Evolutionary conservation across 2,888 invertebrate species (phyloP).

Genomic region (Cosmia trapezina): DNA sequence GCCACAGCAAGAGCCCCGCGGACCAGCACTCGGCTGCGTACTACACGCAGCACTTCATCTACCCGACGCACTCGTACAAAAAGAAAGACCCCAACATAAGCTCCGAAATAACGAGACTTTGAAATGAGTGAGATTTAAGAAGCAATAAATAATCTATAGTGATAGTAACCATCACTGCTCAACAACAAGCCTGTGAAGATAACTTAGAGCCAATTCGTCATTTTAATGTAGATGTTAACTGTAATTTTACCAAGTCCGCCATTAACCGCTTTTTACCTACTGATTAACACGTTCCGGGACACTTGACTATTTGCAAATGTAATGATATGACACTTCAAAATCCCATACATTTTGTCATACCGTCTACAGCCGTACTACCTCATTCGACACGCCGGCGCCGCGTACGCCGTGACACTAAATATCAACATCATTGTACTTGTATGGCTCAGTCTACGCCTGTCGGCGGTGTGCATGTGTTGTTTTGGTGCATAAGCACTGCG

Average conservation of each 20-base stretch:
- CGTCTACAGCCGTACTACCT: no score
- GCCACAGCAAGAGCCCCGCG: slow-evolving; percentile 78
- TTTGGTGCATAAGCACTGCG: no score
- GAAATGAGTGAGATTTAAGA: slow-evolving; percentile 56
- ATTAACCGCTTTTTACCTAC: slow-evolving; percentile 64
- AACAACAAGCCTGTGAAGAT: slow-evolving; percentile 68
- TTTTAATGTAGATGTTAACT: slow-evolving; percentile 53
- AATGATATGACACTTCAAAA: no score
- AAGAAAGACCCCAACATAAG: slow-evolving; percentile 91
- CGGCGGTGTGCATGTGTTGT: no score
- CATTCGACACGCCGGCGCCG: no score
- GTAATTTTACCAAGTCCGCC: slow-evolving; percentile 57
- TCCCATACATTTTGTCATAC: no score
- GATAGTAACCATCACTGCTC: slow-evolving; percentile 69
- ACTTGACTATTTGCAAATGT: no score
- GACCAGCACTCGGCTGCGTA: slow-evolving; percentile 80
- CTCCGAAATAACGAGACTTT: slow-evolving; percentile 93
- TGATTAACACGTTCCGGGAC: no score
- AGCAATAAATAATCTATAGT: slow-evolving; percentile 39
- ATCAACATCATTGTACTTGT: no score
- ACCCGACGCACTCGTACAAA: slow-evolving; percentile 88
- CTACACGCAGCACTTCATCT: slow-evolving; percentile 86
- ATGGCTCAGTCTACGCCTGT: no score
- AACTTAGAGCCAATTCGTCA: slow-evolving; percentile 45
- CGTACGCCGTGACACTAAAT: no score